A percentile compares a stretch with the other conserved stretches of the same genome.
phyloP scores from a whole-genome alignment of 2,888 invertebrate species.

The Monoplex corrugatus region DNA sequence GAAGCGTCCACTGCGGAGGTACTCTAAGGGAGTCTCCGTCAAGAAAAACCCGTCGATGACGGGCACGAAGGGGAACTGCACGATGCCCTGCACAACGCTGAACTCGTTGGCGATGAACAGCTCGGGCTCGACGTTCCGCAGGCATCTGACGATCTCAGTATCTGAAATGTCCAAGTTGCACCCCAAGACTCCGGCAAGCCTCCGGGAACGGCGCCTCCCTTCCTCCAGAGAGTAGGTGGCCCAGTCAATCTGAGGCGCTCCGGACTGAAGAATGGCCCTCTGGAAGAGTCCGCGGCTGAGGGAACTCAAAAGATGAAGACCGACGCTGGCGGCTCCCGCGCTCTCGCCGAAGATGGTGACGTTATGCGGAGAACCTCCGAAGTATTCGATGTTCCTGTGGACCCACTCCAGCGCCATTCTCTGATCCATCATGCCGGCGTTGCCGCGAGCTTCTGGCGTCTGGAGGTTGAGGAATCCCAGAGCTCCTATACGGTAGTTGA shows the following conservation, averaged over 20 bases:
- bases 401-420: slow-evolving; percentile 89
- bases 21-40: slow-evolving; percentile 88
- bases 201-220: slow-evolving; percentile 87
- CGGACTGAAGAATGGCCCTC: slow-evolving; percentile 96
- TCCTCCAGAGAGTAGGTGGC: slow-evolving; percentile 92
- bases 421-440: slow-evolving; percentile 97
- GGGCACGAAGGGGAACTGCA: slow-evolving; percentile 94
- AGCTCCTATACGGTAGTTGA: slow-evolving; percentile 96
- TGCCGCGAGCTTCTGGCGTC: slow-evolving; percentile 89
- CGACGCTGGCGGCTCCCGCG: slow-evolving; percentile 96
- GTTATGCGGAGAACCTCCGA: slow-evolving; percentile 91
- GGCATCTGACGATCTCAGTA: slow-evolving; percentile 89
- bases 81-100: slow-evolving; percentile 82
- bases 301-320: slow-evolving; percentile 89
- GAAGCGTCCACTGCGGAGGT: slow-evolving; percentile 89
- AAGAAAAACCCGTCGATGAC: slow-evolving; percentile 96
- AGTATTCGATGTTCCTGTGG: slow-evolving; percentile 77
- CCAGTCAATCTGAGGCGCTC: slow-evolving; percentile 96
- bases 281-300: slow-evolving; percentile 89
- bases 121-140: slow-evolving; percentile 83
- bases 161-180: slow-evolving; percentile 86
- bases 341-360: slow-evolving; percentile 98
- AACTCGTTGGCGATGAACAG: slow-evolving; percentile 69
- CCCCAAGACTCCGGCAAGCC: slow-evolving; percentile 91
- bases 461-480: slow-evolving; percentile 86